Conservation (phyloP, 2,888 invertebrate genomes). For the Maniola hyperantus region DNA sequence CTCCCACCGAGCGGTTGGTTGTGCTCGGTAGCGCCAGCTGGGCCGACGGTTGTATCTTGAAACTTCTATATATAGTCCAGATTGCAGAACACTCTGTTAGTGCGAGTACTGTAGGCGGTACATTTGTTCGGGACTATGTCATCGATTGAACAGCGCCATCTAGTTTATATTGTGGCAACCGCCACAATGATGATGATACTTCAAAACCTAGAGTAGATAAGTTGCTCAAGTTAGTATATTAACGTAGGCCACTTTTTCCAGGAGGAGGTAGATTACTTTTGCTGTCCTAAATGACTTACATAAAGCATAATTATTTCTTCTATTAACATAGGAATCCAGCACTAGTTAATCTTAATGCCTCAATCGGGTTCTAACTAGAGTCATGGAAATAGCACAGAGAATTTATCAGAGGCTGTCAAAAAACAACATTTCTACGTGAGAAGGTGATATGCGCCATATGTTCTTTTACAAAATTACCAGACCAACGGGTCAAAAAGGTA, state of each 20-base stretch:
- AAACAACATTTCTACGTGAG: background rate
- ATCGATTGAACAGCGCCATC: no score
- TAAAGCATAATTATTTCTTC: conserved; percentile 5
- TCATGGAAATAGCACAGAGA: conserved; percentile 11
- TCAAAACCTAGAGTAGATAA: no score
- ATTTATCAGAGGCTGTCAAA: conserved; percentile 7
- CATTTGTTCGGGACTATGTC: no score
- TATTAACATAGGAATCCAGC: conserved; percentile 12
- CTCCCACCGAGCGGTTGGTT: no score
- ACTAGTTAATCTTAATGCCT: conserved; percentile 23
- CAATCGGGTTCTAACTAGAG: conserved; percentile 18
- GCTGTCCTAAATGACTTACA: background rate
- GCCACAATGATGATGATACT: no score
- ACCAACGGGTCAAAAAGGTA: background rate
- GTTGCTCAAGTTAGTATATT: background rate
- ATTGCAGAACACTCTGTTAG: no score
- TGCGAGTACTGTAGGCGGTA: no score
- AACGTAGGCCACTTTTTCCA: background rate
- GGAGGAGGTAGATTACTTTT: background rate
- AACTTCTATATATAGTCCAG: no score
- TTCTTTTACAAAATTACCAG: background rate
- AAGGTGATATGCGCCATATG: background rate
- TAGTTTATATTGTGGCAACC: no score
- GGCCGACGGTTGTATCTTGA: no score
- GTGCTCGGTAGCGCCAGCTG: no score